Base-by-base conservation (phyloP, 1,140 invertebrate genomes). In the Drosophila biarmipes region DNA sequence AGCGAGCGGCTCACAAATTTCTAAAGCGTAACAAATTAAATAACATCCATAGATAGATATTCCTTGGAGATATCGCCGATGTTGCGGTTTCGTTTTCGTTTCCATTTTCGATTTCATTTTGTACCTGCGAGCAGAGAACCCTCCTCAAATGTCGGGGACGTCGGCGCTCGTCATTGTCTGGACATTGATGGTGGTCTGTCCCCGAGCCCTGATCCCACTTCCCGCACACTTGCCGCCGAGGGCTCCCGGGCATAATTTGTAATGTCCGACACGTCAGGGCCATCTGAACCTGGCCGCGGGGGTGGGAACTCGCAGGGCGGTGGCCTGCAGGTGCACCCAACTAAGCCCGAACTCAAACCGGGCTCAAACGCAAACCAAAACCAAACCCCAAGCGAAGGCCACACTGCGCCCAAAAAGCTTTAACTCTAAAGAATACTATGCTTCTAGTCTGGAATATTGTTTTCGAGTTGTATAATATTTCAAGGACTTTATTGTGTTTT, bases 201-300 rank as follows among this genome's bases (percentile, higher is more conserved):
- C 58, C 15, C 42, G 43, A 10, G 8, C 29, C 2, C 29, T 1
- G 43, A 15, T 24, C 29, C 51, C 29, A 42, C 17, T 56, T 57
- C 24, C 27, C 34, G 40, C 40, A 38, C 64, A 54, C 54, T 56
- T 38, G 64, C 52, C 61, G 66, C 37, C 48, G 55, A 62, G 59
- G 48, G 62, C 78, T 81, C 61, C 82, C 86, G 84, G 84, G 71
- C 79, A 87, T 89, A 87, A 87, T 87, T 87, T 87, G 82, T 87
- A 87, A 87, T 87, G 84, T 87, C 79, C 79, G 66, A 87, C 82
- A 87, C 82, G 82, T 89, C 84, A 82, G 58, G 55, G 71, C 35
- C 61, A 46, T 15, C 48, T 43, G 21, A 15, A 34, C 34, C 35
- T 40, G 35, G 8, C 29, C 29, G 29, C 2, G 8, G 45, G 45